A percentile compares a stretch with the other conserved stretches of the same genome.
Conservation (phyloP, 2,797 vertebrate species). For the Numenius phaeopus region DNA sequence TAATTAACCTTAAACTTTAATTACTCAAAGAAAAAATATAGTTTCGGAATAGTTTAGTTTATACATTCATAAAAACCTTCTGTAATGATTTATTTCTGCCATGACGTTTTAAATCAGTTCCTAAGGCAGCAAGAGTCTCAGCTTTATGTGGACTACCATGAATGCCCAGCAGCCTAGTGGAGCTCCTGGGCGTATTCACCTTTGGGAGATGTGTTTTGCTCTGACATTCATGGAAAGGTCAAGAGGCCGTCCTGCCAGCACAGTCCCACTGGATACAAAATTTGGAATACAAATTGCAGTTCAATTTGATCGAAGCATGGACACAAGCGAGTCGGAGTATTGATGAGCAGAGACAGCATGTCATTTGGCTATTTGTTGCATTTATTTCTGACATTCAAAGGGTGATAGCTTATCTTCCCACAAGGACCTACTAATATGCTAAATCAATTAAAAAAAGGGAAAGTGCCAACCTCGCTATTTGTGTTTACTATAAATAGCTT, state of each 20-base stretch:
- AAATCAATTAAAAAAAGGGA: neutral
- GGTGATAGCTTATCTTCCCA: neutral
- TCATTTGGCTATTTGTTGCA: neutral
- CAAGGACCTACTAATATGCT: neutral
- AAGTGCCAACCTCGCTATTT: neutral
- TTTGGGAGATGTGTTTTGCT: neutral
- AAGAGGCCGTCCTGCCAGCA: fast-evolving
- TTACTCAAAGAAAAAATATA: neutral
- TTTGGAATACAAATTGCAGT: neutral
- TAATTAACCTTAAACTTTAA: neutral
- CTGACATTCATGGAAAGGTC: neutral
- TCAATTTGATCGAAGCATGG: neutral
- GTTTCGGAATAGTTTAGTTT: neutral
- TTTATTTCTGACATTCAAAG: slow-evolving; percentile 19
- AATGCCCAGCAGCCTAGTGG: neutral
- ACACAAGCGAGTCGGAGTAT: neutral
- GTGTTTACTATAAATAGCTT: neutral
- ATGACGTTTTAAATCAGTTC: neutral
- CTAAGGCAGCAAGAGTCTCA: neutral
- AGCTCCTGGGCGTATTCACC: neutral
- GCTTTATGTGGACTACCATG: neutral
- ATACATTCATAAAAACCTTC: neutral
- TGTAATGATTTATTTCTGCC: neutral
- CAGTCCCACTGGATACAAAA: neutral
- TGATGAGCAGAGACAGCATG: neutral